These are phyloP conservation scores for Phalacrocorax carbo DNA, from an alignment of 2,113 vertebrate species.

Conservation along the genomic window DNA sequence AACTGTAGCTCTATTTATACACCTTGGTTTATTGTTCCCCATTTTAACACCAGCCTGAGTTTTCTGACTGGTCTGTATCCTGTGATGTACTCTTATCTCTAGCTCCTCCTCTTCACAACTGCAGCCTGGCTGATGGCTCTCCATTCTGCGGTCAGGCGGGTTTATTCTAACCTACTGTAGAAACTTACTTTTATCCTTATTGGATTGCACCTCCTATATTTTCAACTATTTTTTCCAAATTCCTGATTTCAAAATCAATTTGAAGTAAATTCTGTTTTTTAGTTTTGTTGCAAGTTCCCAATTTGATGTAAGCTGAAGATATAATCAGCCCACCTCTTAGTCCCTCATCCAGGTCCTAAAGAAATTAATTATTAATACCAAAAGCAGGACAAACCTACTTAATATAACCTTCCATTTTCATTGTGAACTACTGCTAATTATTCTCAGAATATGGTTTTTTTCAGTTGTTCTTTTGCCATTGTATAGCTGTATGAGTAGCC, in stretches of 20 bases:
- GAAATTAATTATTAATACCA: background rate
- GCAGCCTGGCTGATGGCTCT: background rate
- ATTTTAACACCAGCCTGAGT: background rate
- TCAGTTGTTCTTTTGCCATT: background rate
- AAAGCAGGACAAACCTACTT: background rate
- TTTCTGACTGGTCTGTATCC: background rate
- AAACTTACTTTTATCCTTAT: background rate
- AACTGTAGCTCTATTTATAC: background rate
- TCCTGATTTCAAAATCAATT: background rate
- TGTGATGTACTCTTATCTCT: background rate
- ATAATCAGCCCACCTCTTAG: background rate
- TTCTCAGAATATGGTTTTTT: background rate
- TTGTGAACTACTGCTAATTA: background rate
- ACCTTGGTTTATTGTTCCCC: background rate
- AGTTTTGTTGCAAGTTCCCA: background rate
- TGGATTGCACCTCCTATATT: background rate
- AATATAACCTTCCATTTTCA: background rate
- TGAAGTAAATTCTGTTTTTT: background rate
- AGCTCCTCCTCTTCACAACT: background rate
- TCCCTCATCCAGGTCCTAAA: background rate
- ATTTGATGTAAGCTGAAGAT: background rate
- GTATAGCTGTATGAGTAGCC: background rate
- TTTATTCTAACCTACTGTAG: background rate
- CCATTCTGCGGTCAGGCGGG: background rate
- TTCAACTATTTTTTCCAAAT: background rate